These are phyloP conservation scores for Chelonoidis abingdonii DNA, from an alignment of 2,113 vertebrate species.

Conservation along the genomic window DNA sequence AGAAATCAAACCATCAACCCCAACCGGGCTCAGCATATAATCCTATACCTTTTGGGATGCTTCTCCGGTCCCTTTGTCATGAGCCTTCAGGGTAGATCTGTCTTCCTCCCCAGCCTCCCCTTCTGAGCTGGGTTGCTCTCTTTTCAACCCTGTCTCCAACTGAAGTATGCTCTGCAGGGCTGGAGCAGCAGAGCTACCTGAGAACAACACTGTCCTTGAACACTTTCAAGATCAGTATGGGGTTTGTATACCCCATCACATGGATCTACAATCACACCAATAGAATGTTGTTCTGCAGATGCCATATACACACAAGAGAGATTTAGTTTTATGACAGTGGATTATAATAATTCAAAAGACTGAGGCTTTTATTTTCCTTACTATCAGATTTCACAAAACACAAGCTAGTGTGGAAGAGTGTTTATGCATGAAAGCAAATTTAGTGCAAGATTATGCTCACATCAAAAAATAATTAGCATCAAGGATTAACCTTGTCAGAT, in stretches of 20 bases:
- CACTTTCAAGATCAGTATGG: neutral
- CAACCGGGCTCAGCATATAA: neutral
- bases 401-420: conserved; percentile 44
- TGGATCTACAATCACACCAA: neutral
- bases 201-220: neutral
- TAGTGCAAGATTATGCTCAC: conserved; percentile 46
- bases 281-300: neutral
- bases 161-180: neutral
- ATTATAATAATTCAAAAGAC: conserved; percentile 50
- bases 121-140: neutral
- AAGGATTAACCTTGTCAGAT: conserved; percentile 54
- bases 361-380: conserved; percentile 9
- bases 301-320: neutral
- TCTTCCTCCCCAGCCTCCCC: neutral
- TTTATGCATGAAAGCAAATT: conserved; percentile 53
- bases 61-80: neutral
- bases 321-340: conserved; percentile 42
- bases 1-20: neutral
- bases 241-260: neutral
- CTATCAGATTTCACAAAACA: conserved; percentile 58
- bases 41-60: neutral
- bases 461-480: conserved; percentile 74
- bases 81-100: neutral
- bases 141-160: neutral
- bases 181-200: neutral